Evolutionary conservation across 2,888 invertebrate genomes (phyloP), one percentile per base, ranked within the genome.

Genomic region (Mechanitis messenoides): DNA sequence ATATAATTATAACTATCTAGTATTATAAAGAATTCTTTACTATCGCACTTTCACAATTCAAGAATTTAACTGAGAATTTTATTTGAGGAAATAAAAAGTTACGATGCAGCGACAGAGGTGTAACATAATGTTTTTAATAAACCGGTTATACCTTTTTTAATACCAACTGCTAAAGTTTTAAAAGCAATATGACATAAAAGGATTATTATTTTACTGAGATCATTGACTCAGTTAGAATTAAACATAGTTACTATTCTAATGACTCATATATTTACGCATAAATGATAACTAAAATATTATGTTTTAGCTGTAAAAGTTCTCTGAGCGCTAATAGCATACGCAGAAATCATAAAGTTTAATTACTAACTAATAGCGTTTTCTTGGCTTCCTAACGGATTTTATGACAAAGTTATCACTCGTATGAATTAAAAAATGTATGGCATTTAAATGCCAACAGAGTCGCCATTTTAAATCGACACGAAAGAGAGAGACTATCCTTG

Each of bases 351-450:
- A 78, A 80, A 81, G 68, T 77, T 78, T 79, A 82, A 81, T 76
- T 79, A 74, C 72, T 72, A 71, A 68, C 71, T 76, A 80, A 78
- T 78, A 80, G 73, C 76, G 72, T 71, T 70, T 80, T 78, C 72
- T 73, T 77, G 81, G 77, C 74, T 80, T 78, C 81, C 82, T 84
- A 84, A 84, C 79, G 79, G 79, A 72, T 72, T 83, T 84, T 85
- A 85, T 84, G 85, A 87, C 85, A 84, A 84, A 85, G 85, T 86
- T 83, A 87, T 84, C 84, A 86, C 83, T 80, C 78, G 83, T 74
- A 82, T 84, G 86, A 84, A 83, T 88, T 85, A 87, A 88, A 89
- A 89, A 90, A 88, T 81, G 84, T 83, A 85, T 89, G 90, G 88
- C 89, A 89, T 90, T 90, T 90, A 90, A 89, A 90, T 89, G 88